Percentiles rank a stretch among this genome's conserved stretches.
phyloP scores from a whole-genome alignment of 2,888 invertebrate species.

The Pachydiplax longipennis region DNA sequence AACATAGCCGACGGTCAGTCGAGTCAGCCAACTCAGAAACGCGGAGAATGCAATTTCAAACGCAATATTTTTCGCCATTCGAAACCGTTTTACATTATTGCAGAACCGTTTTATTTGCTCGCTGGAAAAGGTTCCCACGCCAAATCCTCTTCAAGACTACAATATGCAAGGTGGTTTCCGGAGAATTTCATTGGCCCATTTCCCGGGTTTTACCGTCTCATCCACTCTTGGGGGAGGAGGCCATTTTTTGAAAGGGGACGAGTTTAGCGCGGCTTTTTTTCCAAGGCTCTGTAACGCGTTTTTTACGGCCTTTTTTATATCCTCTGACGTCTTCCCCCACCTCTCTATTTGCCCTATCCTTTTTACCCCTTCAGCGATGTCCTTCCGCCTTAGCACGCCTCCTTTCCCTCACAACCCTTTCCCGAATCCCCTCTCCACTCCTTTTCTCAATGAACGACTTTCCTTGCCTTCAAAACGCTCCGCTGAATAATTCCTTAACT shows the following conservation, averaged over 20 bases:
- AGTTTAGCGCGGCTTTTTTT: neutral
- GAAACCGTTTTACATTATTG: neutral
- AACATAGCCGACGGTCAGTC: neutral
- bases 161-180: neutral
- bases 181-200: neutral
- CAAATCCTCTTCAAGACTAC: neutral
- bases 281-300: neutral
- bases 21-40: neutral
- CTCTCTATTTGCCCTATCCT: neutral
- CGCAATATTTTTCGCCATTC: neutral
- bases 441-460: neutral
- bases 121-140: neutral
- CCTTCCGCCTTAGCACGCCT: neutral
- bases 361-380: neutral
- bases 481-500: too few relatives aligned
- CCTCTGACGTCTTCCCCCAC: neutral
- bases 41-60: neutral
- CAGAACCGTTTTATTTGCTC: neutral
- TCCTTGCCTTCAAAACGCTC: too few relatives aligned
- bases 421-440: neutral
- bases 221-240: neutral
- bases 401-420: neutral
- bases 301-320: neutral
- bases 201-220: neutral
- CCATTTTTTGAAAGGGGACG: neutral